phyloP scores from a whole-genome alignment of 53 echinoderm and acorn worm genomes.

The Zoroaster sp. region DNA sequence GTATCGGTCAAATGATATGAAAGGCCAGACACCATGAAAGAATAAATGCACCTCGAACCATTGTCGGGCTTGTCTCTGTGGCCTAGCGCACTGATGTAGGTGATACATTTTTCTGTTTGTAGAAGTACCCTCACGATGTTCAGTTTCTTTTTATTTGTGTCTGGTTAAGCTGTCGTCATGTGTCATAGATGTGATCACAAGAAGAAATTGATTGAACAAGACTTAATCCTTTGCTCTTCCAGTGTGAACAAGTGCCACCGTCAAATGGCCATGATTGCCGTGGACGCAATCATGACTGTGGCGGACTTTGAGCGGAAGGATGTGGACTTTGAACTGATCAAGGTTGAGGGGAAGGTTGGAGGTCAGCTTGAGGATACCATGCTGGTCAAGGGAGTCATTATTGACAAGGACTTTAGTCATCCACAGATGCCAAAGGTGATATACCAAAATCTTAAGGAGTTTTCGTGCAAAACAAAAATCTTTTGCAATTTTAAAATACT shows the following conservation, averaged over 20 bases:
- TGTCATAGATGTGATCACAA: too few relatives aligned
- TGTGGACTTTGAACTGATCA: constrained; percentile 99
- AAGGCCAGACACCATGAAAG: constrained; percentile 71
- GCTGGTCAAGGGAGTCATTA: constrained; percentile 95
- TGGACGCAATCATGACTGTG: constrained; percentile 95
- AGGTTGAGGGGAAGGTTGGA: constrained; percentile 98
- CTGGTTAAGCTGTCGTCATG: too few relatives aligned
- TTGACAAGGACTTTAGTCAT: constrained; percentile 98
- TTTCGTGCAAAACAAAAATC: too few relatives aligned
- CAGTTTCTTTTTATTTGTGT: too few relatives aligned
- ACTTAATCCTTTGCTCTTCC: neutral
- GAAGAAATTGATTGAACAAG: too few relatives aligned
- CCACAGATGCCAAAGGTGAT: constrained; percentile 99
- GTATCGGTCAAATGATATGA: neutral
- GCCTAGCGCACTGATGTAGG: constrained; percentile 84
- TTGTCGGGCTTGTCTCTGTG: constrained; percentile 57
- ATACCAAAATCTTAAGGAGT: too few relatives aligned
- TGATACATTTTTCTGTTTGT: constrained; percentile 40
- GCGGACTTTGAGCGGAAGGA: constrained; percentile 94
- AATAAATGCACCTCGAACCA: constrained; percentile 81
- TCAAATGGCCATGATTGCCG: constrained; percentile 99
- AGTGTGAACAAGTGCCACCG: constrained; percentile 94
- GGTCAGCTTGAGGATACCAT: constrained; percentile 97
- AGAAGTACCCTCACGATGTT: neutral
- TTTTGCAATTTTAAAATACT: too few relatives aligned